Percentiles rank a stretch among this genome's conserved stretches.
Evolutionary conservation across 2,888 invertebrate genomes (phyloP).

Genomic region (Cheilosia urbana): DNA sequence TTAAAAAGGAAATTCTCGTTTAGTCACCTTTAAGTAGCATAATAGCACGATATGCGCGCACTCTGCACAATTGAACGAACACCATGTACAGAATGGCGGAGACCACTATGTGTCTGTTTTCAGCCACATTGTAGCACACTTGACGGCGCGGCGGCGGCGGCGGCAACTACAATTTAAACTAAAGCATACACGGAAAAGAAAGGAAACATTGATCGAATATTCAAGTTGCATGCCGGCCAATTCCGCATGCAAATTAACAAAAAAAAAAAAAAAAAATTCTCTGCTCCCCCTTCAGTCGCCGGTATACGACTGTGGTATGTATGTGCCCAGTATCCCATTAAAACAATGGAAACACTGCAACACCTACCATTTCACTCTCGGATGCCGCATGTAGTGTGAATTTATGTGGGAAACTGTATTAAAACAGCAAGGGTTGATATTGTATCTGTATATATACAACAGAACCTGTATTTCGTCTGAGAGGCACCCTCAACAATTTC

Average conservation of each 20-base stretch:
- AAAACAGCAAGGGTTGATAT: constrained; percentile 67
- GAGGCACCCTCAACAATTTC: constrained; percentile 47
- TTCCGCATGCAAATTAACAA: constrained; percentile 68
- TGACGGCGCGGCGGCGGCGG: not conserved
- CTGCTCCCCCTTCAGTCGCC: not conserved
- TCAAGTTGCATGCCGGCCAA: constrained; percentile 71
- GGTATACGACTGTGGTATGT: not conserved
- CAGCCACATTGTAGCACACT: constrained; percentile 21
- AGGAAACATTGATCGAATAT: constrained; percentile 65
- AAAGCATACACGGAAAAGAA: constrained; percentile 41
- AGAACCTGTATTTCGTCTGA: constrained; percentile 38
- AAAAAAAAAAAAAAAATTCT: constrained; percentile 33
- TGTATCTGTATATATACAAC: not conserved
- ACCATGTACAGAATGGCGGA: constrained; percentile 2
- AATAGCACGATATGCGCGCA: constrained; percentile 70
- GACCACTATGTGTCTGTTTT: constrained; percentile 13
- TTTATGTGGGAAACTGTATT: constrained; percentile 83
- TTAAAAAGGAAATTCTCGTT: constrained; percentile 83
- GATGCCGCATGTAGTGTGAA: constrained; percentile 83
- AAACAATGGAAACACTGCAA: constrained; percentile 58
- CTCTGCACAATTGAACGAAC: constrained; percentile 36
- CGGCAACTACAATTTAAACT: constrained; percentile 41
- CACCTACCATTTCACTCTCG: constrained; percentile 70
- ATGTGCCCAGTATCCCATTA: constrained; percentile 30
- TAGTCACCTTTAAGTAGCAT: constrained; percentile 80